Evolutionary conservation across 30 jellyfish, hydroid and myxozoan genomes (phyloP), one percentile per base, ranked within the genome.

Genomic region (Haliclystus octoradiatus): DNA sequence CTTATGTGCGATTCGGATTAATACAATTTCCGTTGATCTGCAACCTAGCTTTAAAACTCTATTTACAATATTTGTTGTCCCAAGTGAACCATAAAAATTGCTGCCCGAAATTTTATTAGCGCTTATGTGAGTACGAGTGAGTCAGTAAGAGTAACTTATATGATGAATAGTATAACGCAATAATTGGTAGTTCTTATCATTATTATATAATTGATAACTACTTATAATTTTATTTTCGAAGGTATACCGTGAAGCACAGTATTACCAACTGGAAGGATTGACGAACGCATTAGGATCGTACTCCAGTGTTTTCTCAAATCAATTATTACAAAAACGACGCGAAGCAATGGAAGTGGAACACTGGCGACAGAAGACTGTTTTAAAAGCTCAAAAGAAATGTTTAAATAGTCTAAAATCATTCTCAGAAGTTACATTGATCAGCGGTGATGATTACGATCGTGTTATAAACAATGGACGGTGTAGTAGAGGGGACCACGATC

Each of bases 161-260:
- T n/a, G n/a, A n/a, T n/a, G n/a, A n/a, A n/a, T n/a, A n/a, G n/a
- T n/a, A n/a, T n/a, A n/a, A n/a, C n/a, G n/a, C n/a, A n/a, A n/a
- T n/a, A n/a, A n/a, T n/a, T n/a, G n/a, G n/a, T n/a, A n/a, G n/a
- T n/a, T n/a, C n/a, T n/a, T n/a, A n/a, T n/a, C n/a, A n/a, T n/a
- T n/a, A n/a, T n/a, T n/a, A n/a, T n/a, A n/a, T n/a, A n/a, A n/a
- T n/a, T n/a, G n/a, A n/a, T n/a, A n/a, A n/a, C n/a, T n/a, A n/a
- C n/a, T n/a, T n/a, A n/a, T n/a, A n/a, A n/a, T n/a, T n/a, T n/a
- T n/a, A n/a, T n/a, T n/a, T n/a, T 63, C 61, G 29, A 24, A 81
- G 94, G 81, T 81, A 0, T 67, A 70, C n/a, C 66, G 31, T 35
- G 94, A 81, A 25, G 94, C 94, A 27, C 85, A 81, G 52, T 81